Evolutionary conservation across 2,113 vertebrate genomes (phyloP).

Genomic region (Physeter macrocephalus): DNA sequence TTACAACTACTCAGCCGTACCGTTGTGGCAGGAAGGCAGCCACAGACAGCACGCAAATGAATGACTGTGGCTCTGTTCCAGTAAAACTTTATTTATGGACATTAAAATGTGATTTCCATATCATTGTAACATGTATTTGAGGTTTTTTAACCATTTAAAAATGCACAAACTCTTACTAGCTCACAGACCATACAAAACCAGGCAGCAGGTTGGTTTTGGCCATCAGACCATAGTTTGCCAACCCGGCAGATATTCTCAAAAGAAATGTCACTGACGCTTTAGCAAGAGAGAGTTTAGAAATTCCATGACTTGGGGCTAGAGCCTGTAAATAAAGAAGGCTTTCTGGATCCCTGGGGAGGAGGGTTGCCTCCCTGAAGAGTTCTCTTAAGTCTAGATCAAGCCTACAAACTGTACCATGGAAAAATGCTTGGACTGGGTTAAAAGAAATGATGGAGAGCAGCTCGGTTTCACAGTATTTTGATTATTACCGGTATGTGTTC

Average conservation of each 20-base stretch:
- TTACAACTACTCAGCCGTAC: neutral
- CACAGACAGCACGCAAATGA: neutral
- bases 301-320: neutral
- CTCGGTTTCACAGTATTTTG: neutral
- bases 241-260: neutral
- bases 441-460: neutral
- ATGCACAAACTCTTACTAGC: neutral
- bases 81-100: constrained; percentile 8
- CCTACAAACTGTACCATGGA: neutral
- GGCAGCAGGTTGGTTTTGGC: neutral
- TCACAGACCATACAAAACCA: neutral
- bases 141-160: constrained; percentile 1
- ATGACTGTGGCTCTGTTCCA: neutral
- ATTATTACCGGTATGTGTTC: neutral
- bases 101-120: constrained; percentile 19
- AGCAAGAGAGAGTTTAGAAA: neutral
- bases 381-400: neutral
- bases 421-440: neutral
- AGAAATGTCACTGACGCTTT: neutral
- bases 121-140: neutral
- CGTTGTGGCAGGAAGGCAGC: neutral
- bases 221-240: neutral
- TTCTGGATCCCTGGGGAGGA: neutral
- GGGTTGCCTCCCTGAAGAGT: neutral
- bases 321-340: neutral